phyloP scores from a whole-genome alignment of 2,888 invertebrate species.

The Diadegma fenestrale region DNA sequence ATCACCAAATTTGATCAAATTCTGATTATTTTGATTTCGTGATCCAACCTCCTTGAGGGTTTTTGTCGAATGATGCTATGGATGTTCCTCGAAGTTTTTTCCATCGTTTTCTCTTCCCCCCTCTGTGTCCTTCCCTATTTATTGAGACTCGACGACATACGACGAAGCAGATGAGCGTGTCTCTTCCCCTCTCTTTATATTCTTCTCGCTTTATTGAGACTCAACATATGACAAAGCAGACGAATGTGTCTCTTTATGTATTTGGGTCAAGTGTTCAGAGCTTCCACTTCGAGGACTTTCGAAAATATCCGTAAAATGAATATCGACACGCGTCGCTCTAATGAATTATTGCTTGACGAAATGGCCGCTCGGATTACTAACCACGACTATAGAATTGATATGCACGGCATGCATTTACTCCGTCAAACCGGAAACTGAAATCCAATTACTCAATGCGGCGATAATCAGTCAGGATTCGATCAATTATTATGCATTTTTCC shows the following conservation, averaged over 20 bases:
- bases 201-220: not conserved
- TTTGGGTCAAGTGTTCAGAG: slow-evolving; percentile 67
- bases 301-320: slow-evolving; percentile 74
- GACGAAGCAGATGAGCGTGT: not conserved
- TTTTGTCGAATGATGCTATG: slow-evolving; percentile 28
- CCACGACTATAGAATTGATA: no score
- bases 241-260: slow-evolving; percentile 35
- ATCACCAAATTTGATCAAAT: no score
- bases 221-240: slow-evolving; percentile 19
- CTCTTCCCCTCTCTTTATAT: not conserved
- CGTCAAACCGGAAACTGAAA: not conserved
- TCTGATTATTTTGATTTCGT: no score
- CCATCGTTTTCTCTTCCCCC: slow-evolving; percentile 11
- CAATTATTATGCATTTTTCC: not conserved
- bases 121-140: not conserved
- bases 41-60: no score
- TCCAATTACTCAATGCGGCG: not conserved
- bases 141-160: slow-evolving; percentile 16
- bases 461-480: not conserved
- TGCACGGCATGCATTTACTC: not conserved
- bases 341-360: slow-evolving; percentile 9
- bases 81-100: not conserved
- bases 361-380: not conserved
- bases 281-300: slow-evolving; percentile 71
- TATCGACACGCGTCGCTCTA: slow-evolving; percentile 64